Conservation (phyloP, 2,888 invertebrate species). For the Drosophila longiperda region DNA sequence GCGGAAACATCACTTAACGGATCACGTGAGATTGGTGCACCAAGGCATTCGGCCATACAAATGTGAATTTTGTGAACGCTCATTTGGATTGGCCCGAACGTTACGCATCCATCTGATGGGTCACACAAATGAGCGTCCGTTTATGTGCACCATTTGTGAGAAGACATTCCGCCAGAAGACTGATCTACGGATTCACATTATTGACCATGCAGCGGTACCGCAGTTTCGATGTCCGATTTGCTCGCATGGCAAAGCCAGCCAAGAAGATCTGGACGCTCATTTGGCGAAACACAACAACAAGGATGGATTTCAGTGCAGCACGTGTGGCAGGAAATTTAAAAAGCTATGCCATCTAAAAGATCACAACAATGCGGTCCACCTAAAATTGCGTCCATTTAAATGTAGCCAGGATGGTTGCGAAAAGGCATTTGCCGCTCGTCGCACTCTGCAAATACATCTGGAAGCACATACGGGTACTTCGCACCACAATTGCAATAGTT, state of each 20-base stretch:
- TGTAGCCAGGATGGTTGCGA: slow-evolving; percentile 38
- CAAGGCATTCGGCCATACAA: slow-evolving; percentile 44
- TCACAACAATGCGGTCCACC: slow-evolving; percentile 57
- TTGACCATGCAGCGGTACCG: slow-evolving; percentile 30
- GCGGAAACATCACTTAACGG: slow-evolving; percentile 45
- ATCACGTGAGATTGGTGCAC: slow-evolving; percentile 49
- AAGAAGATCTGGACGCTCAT: slow-evolving; percentile 43
- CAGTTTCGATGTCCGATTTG: slow-evolving; percentile 48
- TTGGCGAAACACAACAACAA: slow-evolving; percentile 39
- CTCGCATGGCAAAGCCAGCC: slow-evolving; percentile 36
- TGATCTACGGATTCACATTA: slow-evolving; percentile 44
- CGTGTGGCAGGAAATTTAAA: slow-evolving; percentile 55
- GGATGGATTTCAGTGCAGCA: slow-evolving; percentile 56
- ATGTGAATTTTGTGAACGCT: slow-evolving; percentile 48
- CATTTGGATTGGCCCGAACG: slow-evolving; percentile 50
- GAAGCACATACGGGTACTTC: slow-evolving; percentile 24
- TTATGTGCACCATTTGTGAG: slow-evolving; percentile 37
- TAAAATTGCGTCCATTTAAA: slow-evolving; percentile 50
- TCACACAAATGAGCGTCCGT: slow-evolving; percentile 56
- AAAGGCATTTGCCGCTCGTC: slow-evolving; percentile 53
- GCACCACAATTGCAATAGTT: slow-evolving; percentile 22
- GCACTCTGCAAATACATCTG: slow-evolving; percentile 43
- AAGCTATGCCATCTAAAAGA: slow-evolving; percentile 48
- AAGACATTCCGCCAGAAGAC: slow-evolving; percentile 50
- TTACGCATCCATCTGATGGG: slow-evolving; percentile 52